Base-by-base conservation (phyloP, 2,797 vertebrate genomes). In the Aulostomus chinensis region DNA sequence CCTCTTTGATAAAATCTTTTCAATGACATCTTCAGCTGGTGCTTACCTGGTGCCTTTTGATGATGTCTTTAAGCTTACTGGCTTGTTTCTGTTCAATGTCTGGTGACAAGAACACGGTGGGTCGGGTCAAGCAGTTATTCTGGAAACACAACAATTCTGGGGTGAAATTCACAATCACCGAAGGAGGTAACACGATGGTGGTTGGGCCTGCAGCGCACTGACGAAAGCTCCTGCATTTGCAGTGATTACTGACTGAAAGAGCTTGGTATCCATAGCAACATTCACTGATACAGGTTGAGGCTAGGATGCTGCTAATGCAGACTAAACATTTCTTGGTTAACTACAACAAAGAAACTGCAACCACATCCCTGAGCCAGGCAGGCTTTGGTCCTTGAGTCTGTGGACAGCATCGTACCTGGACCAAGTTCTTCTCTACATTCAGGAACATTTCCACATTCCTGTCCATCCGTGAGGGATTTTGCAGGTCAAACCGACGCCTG, bases 371-470 rank as follows among this genome's bases (percentile, higher is more conserved):
- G n/a, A n/a, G n/a, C n/a, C n/a, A n/a, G n/a, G n/a, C n/a, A n/a
- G n/a, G n/a, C n/a, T n/a, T n/a, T n/a, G n/a, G n/a, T n/a, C n/a
- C n/a, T n/a, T n/a, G n/a, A n/a, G 8, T 3, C 4, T 15, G 3
- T 22, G 0, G 2, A 54, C 13, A 14, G 9, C 16, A 1, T 20
- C 34, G 45, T 87, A 94, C 97, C 95, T 99, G 97, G 65, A 98
- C 94, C 61, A 99, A 81, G 7, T 96, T 95, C 76, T 98, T 99
- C 85, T 99, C 97, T n/a, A 99, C 96, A 55, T 93, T 98, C 88
- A 99, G 90, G 68, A 99, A 99, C 97, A 99, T 98, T 88, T 99
- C 97, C 74, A 99, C 96, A 0, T 99, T 99, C 4, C 97, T 92
- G 84, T 99, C 97, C 97, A 99, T 99, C 7, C 97, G 85, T 2